Percentiles rank a stretch among this genome's conserved stretches.
Evolutionary conservation across 2,888 invertebrate genomes (phyloP).

Genomic region (Dryomyza anilis): DNA sequence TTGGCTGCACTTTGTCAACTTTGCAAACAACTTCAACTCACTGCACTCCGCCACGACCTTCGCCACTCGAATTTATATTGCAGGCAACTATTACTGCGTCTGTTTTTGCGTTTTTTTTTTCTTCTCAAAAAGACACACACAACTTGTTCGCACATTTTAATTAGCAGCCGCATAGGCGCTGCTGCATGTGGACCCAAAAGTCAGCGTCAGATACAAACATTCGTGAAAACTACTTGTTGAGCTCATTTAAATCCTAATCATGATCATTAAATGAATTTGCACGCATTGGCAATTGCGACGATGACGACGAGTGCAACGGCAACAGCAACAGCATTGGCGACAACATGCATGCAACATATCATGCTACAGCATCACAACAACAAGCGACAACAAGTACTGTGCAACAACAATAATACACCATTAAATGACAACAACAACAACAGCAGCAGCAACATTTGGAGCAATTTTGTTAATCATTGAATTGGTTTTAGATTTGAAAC

Average conservation of each 20-base stretch:
- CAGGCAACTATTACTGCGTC: not conserved
- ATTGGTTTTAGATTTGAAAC: conserved; percentile 16
- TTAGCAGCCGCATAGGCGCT: conserved; percentile 8
- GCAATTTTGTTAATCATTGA: conserved; percentile 23
- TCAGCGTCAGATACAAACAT: not conserved
- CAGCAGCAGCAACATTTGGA: conserved; percentile 11
- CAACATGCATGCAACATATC: not conserved
- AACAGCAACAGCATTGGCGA: not conserved
- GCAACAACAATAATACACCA: not conserved
- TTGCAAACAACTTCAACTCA: not conserved
- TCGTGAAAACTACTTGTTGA: conserved; percentile 20
- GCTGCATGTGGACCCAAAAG: not conserved
- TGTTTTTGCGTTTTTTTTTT: too few relatives aligned
- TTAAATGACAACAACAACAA: conserved; percentile 3
- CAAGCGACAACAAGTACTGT: not conserved
- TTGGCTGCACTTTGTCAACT: too few relatives aligned
- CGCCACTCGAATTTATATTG: not conserved
- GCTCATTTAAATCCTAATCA: conserved; percentile 28
- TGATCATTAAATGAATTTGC: conserved; percentile 22
- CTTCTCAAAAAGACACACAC: too few relatives aligned
- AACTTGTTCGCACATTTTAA: conserved; percentile 26
- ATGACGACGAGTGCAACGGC: not conserved
- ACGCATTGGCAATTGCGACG: conserved; percentile 9
- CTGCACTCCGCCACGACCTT: not conserved
- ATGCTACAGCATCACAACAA: not conserved